Evolutionary conservation across 2,797 vertebrate species (phyloP), one percentile per base, ranked within the genome.

Genomic region (Arrhamphus sclerolepis): DNA sequence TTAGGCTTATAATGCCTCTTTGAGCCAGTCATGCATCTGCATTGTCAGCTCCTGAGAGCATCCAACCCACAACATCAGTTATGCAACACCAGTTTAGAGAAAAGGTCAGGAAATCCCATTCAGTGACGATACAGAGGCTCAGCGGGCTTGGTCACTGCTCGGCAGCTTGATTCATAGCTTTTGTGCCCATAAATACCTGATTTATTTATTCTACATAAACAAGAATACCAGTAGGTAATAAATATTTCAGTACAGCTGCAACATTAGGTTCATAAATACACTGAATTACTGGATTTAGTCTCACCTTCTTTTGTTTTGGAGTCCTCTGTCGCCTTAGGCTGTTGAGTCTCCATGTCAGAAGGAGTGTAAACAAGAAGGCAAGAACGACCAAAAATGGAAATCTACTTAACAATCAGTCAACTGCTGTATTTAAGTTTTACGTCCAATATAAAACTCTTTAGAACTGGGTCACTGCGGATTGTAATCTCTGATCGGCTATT

Each of bases 51-150:
- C 46, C 38, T 44, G 7, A 7, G 10, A 51, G 60, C 7, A 17
- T 69, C 60, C 65, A 67, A 72, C 38, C 57, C 57, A 77, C 63
- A 60, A 21, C 31, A 58, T 59, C 10, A 66, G 60, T 79, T 73
- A 85, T 71, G 63, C n/a, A 67, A 72, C 13, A 2, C 18, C 1
- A 57, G 39, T 47, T 80, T 46, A 41, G 5, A 56, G 51, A 66
- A 18, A 83, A 84, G 84, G 72, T 87, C 82, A 80, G 81, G 79
- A 70, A 57, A 82, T 20, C 69, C 77, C 78, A 51, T 14, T 0
- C 60, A 60, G 50, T 1, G 1, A 66, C 39, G 53, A 56, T 24
- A 28, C 6, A 63, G 56, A 44, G 28, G 40, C 46, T 46, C 11
- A 34, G 14, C 11, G 6, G 34, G 28, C 43, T 48, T 10, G 3